These are phyloP conservation scores for Petroica traversi DNA, from an alignment of 2,113 vertebrate genomes.

Conservation along the genomic window DNA sequence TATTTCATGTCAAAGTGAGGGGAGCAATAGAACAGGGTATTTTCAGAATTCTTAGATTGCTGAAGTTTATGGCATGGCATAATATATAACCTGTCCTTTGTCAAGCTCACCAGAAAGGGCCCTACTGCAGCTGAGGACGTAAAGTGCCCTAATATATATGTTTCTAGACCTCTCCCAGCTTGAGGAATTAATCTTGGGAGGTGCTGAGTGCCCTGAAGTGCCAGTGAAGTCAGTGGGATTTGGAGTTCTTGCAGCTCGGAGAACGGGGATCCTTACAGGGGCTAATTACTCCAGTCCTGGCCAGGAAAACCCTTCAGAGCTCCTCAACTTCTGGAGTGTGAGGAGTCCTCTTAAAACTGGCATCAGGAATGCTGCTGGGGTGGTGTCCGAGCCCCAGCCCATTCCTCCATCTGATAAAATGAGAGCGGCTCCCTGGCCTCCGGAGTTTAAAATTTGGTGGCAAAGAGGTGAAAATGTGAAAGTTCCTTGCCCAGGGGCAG, in stretches of 20 bases:
- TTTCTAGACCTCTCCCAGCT: conserved; percentile 61
- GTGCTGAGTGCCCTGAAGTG: conserved; percentile 61
- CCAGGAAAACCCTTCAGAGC: conserved; percentile 35
- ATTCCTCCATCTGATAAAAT: neutral
- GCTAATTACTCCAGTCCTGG: neutral
- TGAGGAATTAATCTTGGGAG: conserved; percentile 59
- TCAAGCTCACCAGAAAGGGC: conserved; percentile 72
- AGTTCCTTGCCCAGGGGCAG: neutral
- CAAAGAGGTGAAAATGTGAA: neutral
- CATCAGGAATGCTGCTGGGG: neutral
- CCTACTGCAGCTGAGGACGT: conserved; percentile 63
- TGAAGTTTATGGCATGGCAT: conserved; percentile 44
- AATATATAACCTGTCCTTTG: conserved; percentile 71
- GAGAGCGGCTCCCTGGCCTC: neutral
- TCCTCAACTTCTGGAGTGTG: neutral
- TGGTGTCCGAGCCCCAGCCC: neutral
- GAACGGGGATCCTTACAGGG: neutral
- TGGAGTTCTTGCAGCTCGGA: neutral
- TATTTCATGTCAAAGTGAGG: conserved; percentile 75
- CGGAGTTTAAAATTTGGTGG: neutral
- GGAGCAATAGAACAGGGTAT: conserved; percentile 57
- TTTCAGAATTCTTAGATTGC: conserved; percentile 67
- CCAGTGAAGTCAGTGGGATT: conserved; percentile 48
- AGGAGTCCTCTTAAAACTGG: neutral
- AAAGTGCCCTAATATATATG: conserved; percentile 67